phyloP scores from a whole-genome alignment of 2,888 invertebrate species.

The Herminia tarsipennalis region DNA sequence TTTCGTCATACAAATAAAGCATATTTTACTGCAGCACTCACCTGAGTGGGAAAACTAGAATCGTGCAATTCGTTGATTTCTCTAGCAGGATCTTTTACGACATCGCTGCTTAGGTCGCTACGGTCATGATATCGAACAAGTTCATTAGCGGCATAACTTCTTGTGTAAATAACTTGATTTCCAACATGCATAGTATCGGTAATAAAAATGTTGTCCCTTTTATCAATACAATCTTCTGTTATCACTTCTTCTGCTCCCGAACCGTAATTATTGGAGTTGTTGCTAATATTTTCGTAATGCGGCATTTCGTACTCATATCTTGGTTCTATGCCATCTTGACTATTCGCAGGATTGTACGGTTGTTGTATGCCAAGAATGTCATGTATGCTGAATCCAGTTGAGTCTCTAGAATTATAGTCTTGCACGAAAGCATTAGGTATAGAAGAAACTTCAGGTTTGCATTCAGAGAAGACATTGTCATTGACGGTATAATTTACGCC shows the following conservation, averaged over 20 bases:
- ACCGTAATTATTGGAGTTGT: conserved; percentile 69
- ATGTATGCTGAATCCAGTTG: conserved; percentile 80
- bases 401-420: conserved; percentile 81
- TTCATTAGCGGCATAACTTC: conserved; percentile 64
- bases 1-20: conserved; percentile 45
- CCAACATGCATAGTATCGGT: conserved; percentile 49
- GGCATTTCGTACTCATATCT: conserved; percentile 73
- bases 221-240: conserved; percentile 58
- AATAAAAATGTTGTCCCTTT: conserved; percentile 54
- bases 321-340: conserved; percentile 62
- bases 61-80: conserved; percentile 62
- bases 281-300: conserved; percentile 74
- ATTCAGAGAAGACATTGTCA: conserved; percentile 62
- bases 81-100: conserved; percentile 64
- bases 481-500: conserved; percentile 55
- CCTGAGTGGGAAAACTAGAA: conserved; percentile 74
- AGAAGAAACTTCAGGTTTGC: conserved; percentile 66
- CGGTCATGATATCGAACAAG: conserved; percentile 65
- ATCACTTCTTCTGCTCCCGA: conserved; percentile 66
- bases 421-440: conserved; percentile 67
- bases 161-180: conserved; percentile 63
- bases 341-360: conserved; percentile 55
- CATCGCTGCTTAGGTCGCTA: conserved; percentile 57
- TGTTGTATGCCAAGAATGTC: conserved; percentile 80
- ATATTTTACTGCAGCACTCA: conserved; percentile 52